Evolutionary conservation across 2,797 vertebrate genomes (phyloP), one percentile per base, ranked within the genome.

Genomic region (Pipistrellus pipistrellus): DNA sequence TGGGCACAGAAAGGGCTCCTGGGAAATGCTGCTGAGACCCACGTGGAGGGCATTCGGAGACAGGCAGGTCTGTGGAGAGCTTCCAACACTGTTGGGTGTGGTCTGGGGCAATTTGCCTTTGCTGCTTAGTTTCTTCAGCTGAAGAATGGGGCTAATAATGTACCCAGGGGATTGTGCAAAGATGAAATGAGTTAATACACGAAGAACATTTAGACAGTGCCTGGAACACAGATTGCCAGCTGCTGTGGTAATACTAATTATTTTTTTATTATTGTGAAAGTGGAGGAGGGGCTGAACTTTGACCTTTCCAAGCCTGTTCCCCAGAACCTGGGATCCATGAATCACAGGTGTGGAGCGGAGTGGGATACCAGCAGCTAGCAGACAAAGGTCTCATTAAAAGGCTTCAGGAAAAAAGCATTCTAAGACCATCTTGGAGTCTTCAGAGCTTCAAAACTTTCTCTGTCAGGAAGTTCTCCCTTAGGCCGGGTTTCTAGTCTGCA

Each of bases 231-330:
- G 57, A 32, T 30, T 69, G 44, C 44, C 62, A 35, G 15, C 80
- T 51, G 21, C 8, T 18, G 27, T 53, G 68, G 62, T 21, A 32
- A 77, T 57, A 12, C 20, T 48, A 13, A 20, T 64, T 59, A 35
- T n/a, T 91, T n/a, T 91, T 91, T 82, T 82, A 73, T 90, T 21
- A 25, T 64, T 66, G n/a, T 62, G 55, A 51, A 71, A 92, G 73
- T 62, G 44, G 12, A 23, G 73, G 71, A 91, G 44, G 38, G 17
- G 8, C 35, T 85, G 25, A 82, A 73, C 27, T 25, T 51, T 92
- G 64, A 81, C n/a, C 32, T 86, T 89, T 72, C 81, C 59, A 62
- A 81, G 12, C 48, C 23, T 71, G 59, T 35, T 55, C 41, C 15
- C 55, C 6, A 68, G 76, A 91, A 30, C 12, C 13, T 1, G 68